Evolutionary conservation across 1,140 invertebrate species (phyloP).

Genomic region (Drosophila sp.): DNA sequence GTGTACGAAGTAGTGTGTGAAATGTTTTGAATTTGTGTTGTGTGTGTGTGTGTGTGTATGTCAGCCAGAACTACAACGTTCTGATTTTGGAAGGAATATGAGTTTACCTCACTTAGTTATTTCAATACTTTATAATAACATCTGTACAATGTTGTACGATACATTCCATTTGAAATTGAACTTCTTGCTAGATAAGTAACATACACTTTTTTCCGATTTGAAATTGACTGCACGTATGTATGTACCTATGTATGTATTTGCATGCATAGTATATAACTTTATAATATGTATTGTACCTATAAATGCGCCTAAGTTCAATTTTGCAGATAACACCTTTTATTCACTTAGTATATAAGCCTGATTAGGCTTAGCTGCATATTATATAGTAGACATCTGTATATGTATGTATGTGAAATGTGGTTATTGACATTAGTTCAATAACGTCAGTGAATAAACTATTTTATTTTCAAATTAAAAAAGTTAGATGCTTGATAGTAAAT

Average conservation of each 20-base stretch:
- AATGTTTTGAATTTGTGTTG: not conserved
- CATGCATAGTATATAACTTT: conserved; percentile 7
- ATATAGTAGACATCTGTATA: not conserved
- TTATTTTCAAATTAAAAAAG: too few relatives aligned
- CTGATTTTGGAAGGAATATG: not conserved
- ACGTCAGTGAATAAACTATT: too few relatives aligned
- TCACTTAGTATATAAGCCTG: not conserved
- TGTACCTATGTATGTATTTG: not conserved
- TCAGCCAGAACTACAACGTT: not conserved
- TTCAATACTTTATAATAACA: conserved; percentile 5
- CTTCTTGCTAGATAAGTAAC: not conserved
- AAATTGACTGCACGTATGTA: not conserved
- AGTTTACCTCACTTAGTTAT: conserved; percentile 9
- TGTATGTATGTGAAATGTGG: not conserved
- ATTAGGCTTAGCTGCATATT: not conserved
- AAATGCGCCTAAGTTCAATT: not conserved
- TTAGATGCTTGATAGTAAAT: too few relatives aligned
- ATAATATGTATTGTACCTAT: not conserved
- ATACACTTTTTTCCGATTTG: not conserved
- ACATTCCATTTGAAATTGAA: conserved; percentile 9
- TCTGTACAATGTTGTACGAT: conserved; percentile 8
- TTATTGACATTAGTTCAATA: too few relatives aligned
- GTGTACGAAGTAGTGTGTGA: not conserved
- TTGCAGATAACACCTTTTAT: not conserved
- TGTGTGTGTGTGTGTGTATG: not conserved